Evolutionary conservation across 2,888 invertebrate species (phyloP).

Genomic region (Zygogramma bicolorata): DNA sequence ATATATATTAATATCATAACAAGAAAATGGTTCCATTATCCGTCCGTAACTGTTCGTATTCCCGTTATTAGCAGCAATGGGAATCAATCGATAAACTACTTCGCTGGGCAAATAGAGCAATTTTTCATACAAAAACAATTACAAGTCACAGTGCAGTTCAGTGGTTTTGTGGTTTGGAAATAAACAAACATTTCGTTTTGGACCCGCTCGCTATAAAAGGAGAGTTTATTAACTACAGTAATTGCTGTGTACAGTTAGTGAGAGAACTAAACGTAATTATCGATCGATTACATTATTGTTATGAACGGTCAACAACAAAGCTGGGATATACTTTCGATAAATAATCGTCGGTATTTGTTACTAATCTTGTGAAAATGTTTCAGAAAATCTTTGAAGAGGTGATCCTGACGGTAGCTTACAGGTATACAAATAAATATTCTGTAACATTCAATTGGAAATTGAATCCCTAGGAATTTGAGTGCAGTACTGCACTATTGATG

Average conservation of each 20-base stretch:
- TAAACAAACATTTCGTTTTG: constrained; percentile 18
- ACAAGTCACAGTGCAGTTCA: constrained; percentile 11
- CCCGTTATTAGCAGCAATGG: constrained; percentile 12
- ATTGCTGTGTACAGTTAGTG: constrained; percentile 17
- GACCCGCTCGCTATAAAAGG: background rate
- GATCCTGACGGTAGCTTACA: too few relatives aligned
- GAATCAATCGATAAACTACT: constrained; percentile 14
- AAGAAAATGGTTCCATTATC: background rate
- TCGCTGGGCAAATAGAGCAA: background rate
- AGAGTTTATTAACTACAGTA: constrained; percentile 12
- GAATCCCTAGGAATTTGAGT: too few relatives aligned
- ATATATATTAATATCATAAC: background rate
- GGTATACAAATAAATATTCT: too few relatives aligned
- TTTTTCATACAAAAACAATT: background rate
- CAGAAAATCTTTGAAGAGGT: too few relatives aligned
- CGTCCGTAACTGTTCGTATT: constrained; percentile 10
- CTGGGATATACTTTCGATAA: background rate
- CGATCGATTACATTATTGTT: background rate
- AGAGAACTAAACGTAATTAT: background rate
- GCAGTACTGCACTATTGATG: too few relatives aligned
- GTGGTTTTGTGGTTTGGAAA: constrained; percentile 1
- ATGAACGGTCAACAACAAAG: background rate
- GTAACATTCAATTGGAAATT: too few relatives aligned
- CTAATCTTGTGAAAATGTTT: too few relatives aligned
- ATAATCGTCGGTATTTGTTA: background rate